These are phyloP conservation scores for Argyra leucocephala DNA, from an alignment of 2,888 invertebrate species.

Conservation along the genomic window DNA sequence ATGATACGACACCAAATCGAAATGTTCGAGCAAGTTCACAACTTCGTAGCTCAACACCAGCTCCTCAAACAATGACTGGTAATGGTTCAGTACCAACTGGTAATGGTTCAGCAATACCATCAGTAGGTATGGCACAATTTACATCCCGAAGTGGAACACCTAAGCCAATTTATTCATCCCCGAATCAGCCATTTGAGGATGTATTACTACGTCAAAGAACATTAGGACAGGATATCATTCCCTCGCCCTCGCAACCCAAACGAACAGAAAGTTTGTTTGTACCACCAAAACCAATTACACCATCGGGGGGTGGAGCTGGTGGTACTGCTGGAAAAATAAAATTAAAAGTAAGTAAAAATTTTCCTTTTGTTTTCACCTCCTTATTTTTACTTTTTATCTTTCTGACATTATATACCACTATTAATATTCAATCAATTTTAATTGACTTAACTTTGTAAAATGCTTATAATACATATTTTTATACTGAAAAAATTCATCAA, in stretches of 20 bases:
- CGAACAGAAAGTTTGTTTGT: constrained; percentile 83
- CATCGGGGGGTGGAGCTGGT: constrained; percentile 41
- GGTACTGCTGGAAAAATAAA: constrained; percentile 45
- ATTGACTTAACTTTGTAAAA: no score
- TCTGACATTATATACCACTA: no score
- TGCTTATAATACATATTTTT: no score
- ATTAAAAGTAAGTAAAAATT: constrained; percentile 37
- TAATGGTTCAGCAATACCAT: constrained; percentile 27
- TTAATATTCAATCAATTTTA: no score
- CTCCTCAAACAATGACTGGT: constrained; percentile 44
- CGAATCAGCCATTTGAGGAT: constrained; percentile 67
- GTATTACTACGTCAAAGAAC: constrained; percentile 68
- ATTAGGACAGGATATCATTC: constrained; percentile 80
- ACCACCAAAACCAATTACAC: constrained; percentile 49
- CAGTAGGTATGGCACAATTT: constrained; percentile 38
- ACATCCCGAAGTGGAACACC: constrained; percentile 45
- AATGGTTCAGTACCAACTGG: constrained; percentile 58
- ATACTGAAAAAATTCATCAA: no score
- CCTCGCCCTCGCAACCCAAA: constrained; percentile 79
- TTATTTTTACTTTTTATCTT: constrained; percentile 9
- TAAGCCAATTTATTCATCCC: constrained; percentile 42
- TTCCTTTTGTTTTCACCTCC: no score
- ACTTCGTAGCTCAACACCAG: constrained; percentile 45
- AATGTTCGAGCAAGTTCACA: constrained; percentile 49
- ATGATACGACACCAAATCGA: constrained; percentile 39